Base-by-base conservation (phyloP, 2,888 invertebrate genomes). In the Cylindroiulus punctatus region DNA sequence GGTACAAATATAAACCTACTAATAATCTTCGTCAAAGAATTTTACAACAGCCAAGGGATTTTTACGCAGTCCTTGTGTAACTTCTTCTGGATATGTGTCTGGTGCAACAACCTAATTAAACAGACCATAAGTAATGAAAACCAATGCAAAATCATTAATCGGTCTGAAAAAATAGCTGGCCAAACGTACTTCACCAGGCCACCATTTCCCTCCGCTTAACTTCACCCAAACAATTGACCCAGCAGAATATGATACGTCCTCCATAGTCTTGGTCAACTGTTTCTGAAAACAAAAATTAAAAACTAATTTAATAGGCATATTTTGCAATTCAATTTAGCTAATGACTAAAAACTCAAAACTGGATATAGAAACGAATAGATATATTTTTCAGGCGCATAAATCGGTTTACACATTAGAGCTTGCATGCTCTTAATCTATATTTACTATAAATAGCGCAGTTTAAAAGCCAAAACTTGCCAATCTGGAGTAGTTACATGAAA, bases 221-320 rank as follows among this genome's bases (percentile, higher is more conserved):
- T 87, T 87, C 26, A 87, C 87, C 87, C 87, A 87, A 1, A 87
- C 87, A 47, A 87, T 81, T 14, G 87, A 86, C 32, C 87, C 87
- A 22, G 52, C 87, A 32, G 87, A 42, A 82, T 87, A 86, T 52
- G 22, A 36, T 52, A 40, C 32, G 26, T 87, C 87, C 86, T 84
- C 84, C 84, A 84, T 84, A 30, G 22, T 76, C 44, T 44, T 44
- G 44, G 44, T 44, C 44, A 44, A 44, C 44, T 14, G 44, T 44
- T 44, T 44, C 44, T 44, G 14, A 44, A 44, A 44, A 44, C n/a
- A n/a, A n/a, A n/a, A n/a, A n/a, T n/a, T n/a, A n/a, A n/a, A n/a
- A n/a, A n/a, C n/a, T n/a, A n/a, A 44, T 44, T 44, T 0, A 44
- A 44, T 2, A 44, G 14, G 14, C 44, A 44, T 44, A 44, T 12